Conservation (phyloP, 2,113 vertebrate species). For the Redunca redunca region DNA sequence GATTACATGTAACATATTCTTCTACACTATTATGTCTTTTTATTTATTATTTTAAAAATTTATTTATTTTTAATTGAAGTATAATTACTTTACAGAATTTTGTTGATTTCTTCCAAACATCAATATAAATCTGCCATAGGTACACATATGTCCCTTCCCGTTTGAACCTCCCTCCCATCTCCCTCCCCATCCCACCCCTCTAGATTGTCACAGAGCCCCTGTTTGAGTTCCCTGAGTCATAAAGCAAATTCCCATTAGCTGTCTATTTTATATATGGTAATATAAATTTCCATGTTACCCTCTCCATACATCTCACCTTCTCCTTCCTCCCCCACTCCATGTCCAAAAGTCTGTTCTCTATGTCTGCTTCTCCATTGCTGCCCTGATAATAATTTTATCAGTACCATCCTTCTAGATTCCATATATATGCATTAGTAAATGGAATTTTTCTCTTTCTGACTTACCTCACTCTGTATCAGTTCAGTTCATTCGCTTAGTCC, state of each 20-base stretch:
- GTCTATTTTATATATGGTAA: background rate
- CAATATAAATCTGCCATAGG: background rate
- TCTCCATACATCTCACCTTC: background rate
- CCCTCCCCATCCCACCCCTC: background rate
- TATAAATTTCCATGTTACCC: background rate
- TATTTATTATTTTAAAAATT: background rate
- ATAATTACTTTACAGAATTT: background rate
- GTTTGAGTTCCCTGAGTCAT: background rate
- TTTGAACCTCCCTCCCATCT: background rate
- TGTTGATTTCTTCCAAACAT: background rate
- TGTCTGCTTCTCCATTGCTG: background rate
- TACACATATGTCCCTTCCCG: background rate
- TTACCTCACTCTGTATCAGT: background rate
- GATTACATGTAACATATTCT: background rate
- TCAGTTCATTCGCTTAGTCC: no score
- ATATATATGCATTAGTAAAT: background rate
- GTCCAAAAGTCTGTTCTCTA: background rate
- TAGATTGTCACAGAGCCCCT: background rate
- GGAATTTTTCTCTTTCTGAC: background rate
- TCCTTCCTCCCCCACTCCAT: background rate
- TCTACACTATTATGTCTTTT: background rate
- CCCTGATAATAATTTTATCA: background rate
- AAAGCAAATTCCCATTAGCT: background rate
- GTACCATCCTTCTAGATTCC: background rate
- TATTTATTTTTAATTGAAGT: background rate